Base-by-base conservation (phyloP, 1,140 invertebrate species). In the Phthorimaea operculella region DNA sequence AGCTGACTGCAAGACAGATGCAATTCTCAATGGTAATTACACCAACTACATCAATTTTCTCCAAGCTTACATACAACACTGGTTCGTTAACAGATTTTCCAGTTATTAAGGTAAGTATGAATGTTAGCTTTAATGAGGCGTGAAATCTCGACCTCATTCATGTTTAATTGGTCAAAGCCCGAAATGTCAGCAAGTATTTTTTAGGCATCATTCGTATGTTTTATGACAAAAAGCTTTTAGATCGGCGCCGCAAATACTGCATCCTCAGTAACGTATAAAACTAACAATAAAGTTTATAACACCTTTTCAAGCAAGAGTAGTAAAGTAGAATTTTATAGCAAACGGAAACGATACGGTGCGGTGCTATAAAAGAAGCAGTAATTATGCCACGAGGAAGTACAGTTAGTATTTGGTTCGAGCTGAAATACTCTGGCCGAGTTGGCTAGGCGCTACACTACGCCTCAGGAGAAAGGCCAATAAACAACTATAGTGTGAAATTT, bases 11-110 rank as follows among this genome's bases (percentile, higher is more conserved):
- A 75, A 59, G 62, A 63, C 72, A 68, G 63, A 72, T 80, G 76
- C 75, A 79, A 80, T 84, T 79, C 60, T 68, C 64, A 66, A 74
- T 63, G 77, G 63, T 71, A 67, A 77, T 83, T 76, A 74, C 52
- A 63, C 60, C 60, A 28, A 28, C 21, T 28, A 28, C 21, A 39
- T 39, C n/a, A 39, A 39, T 10, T n/a, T 39, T 9, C 10, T 12
- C 36, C 36, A 39, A 39, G 36, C 21, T 28, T 6, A 28, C 21
- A 28, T 2, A 2, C 6, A 39, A 39, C 36, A 28, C 21, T 2
- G 2, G 21, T 60, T 64, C 57, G 62, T 70, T 64, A 58, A 63
- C 54, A 62, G 53, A 66, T 60, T 64, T 67, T 62, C 59, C 63
- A 56, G 33, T 50, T 63, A 66, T 62, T 57, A 61, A 47, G 36